phyloP scores from a whole-genome alignment of 2,797 vertebrate species.

The Propithecus deckenii region DNA sequence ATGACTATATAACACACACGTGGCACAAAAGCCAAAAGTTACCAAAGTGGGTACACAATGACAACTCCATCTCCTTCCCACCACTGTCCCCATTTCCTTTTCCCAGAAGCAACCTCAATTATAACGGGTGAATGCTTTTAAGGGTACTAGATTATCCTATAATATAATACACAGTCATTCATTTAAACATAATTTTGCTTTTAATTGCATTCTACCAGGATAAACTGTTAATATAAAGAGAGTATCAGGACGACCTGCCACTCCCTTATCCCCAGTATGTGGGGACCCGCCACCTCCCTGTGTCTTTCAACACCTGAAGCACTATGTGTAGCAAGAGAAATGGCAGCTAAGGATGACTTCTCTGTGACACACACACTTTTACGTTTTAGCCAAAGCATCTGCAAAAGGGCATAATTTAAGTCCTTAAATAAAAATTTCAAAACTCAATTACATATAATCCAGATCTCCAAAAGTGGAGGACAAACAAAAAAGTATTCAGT shows the following conservation, averaged over 20 bases:
- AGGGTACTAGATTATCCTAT: neutral
- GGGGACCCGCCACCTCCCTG: neutral
- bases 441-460: neutral
- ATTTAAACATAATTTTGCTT: neutral
- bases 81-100: neutral
- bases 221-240: neutral
- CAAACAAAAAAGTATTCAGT: neutral
- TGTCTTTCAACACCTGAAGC: neutral
- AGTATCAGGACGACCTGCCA: neutral
- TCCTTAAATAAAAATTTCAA: neutral
- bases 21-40: neutral
- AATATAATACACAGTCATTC: neutral
- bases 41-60: neutral
- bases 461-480: neutral
- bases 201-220: neutral
- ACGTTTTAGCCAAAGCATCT: neutral
- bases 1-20: neutral
- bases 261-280: fast-evolving
- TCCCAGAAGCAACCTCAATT: neutral
- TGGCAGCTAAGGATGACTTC: neutral
- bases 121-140: neutral
- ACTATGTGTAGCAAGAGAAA: neutral
- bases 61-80: neutral
- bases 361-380: neutral
- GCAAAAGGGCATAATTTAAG: neutral